phyloP scores from a whole-genome alignment of 2,113 vertebrate species.

The Variabilichromis moorii region DNA sequence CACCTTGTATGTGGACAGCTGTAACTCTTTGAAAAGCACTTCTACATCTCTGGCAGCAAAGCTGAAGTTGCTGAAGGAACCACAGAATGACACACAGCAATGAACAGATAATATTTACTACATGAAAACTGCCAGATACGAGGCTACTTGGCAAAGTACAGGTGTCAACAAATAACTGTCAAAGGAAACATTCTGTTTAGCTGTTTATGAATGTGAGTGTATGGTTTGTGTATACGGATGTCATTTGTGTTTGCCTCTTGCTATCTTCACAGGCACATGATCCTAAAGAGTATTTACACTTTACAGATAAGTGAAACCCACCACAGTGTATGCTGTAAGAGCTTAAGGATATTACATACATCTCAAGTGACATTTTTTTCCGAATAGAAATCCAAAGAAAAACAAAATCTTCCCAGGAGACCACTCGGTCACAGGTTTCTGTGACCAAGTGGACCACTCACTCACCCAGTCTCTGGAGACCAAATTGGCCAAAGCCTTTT shows the following conservation, averaged over 20 bases:
- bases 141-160: not conserved
- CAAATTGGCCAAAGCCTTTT: slow-evolving; percentile 96
- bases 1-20: not conserved
- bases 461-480: slow-evolving; percentile 94
- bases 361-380: not conserved
- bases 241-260: not conserved
- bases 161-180: not conserved
- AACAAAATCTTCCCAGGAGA: not conserved
- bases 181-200: not conserved
- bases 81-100: not conserved
- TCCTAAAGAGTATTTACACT: not conserved
- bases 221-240: not conserved
- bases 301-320: not conserved
- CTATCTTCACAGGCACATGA: not conserved
- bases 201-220: not conserved
- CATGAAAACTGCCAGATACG: not conserved
- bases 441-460: slow-evolving; percentile 1
- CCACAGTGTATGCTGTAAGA: not conserved
- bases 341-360: not conserved
- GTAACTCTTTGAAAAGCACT: not conserved
- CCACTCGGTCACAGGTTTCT: not conserved
- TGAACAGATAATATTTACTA: not conserved
- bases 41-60: not conserved
- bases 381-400: not conserved
- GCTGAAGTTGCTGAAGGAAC: not conserved